Evolutionary conservation across 2,797 vertebrate species (phyloP), one percentile per base, ranked within the genome.

Genomic region (Sebastes paucispinis): DNA sequence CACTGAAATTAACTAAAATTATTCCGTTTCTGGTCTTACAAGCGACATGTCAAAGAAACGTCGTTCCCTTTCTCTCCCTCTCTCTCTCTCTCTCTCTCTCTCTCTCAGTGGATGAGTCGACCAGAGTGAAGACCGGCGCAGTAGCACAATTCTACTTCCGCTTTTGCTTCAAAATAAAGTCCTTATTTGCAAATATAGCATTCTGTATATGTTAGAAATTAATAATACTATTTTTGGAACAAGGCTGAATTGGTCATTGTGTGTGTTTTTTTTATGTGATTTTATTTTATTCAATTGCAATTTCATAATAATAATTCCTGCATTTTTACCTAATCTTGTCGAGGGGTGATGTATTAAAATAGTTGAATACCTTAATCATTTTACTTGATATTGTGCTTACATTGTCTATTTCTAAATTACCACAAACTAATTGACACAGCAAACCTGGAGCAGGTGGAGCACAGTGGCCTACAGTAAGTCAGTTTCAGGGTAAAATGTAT

Each of bases 81-180:
- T 52, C 22, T 54, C 24, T 10, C 64, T 52, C 43, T 13, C 11
- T 52, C 22, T 54, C 39, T 43, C 39, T 29, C 20, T 10, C 64
- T 29, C 68, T 24, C 20, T 18, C 36, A 20, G 50, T 31, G 10
- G 31, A 57, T 55, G 66, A 75, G 27, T 66, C 9, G 10, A 4
- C n/a, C 12, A 25, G 2, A 57, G 43, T 75, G 3, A 79, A 83
- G 29, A 24, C 6, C 1, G 6, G 1, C 32, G 18, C 11, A 57
- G 18, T 31, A 9, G 57, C 22, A 66, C 1, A 13, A 11, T 32
- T 32, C 52, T 20, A 70, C 60, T 57, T 70, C n/a, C 66, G 16
- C 2, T 6, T 13, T 47, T 6, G 1, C n/a, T 77, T 75, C 66
- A 78, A 50, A 75, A 74, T 78, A 81, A 84, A 78, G 20, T 4